Evolutionary conservation across 2,888 invertebrate genomes (phyloP).

Genomic region (Drosophila koepferae): DNA sequence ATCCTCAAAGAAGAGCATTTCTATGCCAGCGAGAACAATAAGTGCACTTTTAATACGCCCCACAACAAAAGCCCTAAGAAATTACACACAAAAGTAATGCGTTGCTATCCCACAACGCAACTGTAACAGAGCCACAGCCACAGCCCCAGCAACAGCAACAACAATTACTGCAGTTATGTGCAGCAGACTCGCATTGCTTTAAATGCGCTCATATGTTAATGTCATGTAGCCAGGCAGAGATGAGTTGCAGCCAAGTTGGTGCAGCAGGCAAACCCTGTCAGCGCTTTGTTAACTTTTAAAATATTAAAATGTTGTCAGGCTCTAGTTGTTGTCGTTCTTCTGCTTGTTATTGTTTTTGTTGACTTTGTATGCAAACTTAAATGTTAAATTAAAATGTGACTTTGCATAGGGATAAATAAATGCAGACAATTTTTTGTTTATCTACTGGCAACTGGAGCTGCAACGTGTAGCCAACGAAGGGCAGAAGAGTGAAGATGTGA

Average conservation of each 20-base stretch:
- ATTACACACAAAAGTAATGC: conserved; percentile 65
- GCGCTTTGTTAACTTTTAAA: conserved; percentile 59
- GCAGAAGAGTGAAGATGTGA: not conserved
- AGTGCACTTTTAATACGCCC: conserved; percentile 22
- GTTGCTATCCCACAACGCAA: conserved; percentile 24
- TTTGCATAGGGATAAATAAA: conserved; percentile 15
- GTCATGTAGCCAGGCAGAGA: conserved; percentile 30
- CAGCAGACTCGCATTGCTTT: conserved; percentile 17
- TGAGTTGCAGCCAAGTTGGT: conserved; percentile 13
- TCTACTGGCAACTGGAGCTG: conserved; percentile 3
- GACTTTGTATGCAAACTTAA: conserved; percentile 40
- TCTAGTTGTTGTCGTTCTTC: conserved; percentile 22
- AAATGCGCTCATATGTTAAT: conserved; percentile 55
- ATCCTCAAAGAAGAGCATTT: conserved; percentile 16
- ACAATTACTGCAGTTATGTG: conserved; percentile 1
- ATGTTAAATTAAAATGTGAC: conserved; percentile 40
- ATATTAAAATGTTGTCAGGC: conserved; percentile 61
- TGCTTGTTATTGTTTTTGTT: conserved; percentile 15
- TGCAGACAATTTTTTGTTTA: conserved; percentile 31
- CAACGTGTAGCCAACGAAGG: not conserved
- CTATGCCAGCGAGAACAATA: conserved; percentile 27
- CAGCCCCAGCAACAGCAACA: not conserved
- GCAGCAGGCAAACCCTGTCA: conserved; percentile 3
- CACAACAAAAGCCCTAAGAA: conserved; percentile 55
- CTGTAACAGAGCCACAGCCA: conserved; percentile 25